A percentile compares a stretch with the other conserved stretches of the same genome.
Conservation (phyloP, 2,888 invertebrate genomes). For the Erannis defoliaria region DNA sequence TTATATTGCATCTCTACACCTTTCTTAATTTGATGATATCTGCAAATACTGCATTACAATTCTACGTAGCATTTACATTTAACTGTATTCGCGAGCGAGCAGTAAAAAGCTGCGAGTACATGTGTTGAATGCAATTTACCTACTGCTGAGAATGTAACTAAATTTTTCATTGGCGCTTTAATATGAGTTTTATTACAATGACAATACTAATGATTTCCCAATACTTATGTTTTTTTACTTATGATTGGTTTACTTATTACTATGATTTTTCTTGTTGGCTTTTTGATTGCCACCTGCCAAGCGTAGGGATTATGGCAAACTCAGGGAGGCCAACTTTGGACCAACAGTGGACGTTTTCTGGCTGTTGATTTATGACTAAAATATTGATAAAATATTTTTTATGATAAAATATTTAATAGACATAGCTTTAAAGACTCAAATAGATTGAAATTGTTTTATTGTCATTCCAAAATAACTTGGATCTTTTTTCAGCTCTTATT, state of each 20-base stretch:
- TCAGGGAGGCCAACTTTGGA: no score
- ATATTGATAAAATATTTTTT: no score
- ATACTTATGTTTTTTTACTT: no score
- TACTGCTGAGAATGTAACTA: constrained; percentile 10
- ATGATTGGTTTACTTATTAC: no score
- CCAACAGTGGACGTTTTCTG: no score
- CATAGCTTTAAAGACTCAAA: not conserved
- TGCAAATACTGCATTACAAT: constrained; percentile 3
- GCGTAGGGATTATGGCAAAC: no score
- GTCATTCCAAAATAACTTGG: not conserved
- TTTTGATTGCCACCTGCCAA: no score
- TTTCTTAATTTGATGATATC: constrained; percentile 3
- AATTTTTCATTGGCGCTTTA: constrained; percentile 8
- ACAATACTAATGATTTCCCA: not conserved
- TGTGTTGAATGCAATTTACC: constrained; percentile 21
- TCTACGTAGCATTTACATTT: constrained; percentile 32
- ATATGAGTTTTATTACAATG: not conserved
- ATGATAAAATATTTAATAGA: not conserved
- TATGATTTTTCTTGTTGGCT: no score
- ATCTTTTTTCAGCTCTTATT: no score
- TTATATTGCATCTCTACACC: not conserved
- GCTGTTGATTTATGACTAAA: no score
- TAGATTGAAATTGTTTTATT: not conserved
- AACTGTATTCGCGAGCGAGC: constrained; percentile 28
- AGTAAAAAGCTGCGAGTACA: constrained; percentile 20